Conservation (phyloP, 2,113 vertebrate genomes). For the Mormyrus iriodes region DNA sequence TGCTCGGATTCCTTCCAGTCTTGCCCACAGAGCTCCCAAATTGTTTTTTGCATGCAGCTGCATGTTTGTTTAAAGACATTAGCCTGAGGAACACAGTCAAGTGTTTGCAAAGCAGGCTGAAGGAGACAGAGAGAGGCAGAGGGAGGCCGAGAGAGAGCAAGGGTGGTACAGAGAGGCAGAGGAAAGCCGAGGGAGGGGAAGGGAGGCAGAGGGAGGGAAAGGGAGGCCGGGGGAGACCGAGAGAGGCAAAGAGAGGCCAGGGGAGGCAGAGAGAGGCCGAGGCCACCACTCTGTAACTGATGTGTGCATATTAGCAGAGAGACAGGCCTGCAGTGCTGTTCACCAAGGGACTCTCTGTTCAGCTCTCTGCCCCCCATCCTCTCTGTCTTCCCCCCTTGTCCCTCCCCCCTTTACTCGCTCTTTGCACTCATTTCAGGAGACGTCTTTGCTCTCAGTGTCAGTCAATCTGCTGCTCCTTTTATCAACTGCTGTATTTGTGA, state of each 20-base stretch:
- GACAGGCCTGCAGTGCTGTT: not conserved
- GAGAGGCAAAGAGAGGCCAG: no score
- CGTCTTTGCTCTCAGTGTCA: not conserved
- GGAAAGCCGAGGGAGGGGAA: not conserved
- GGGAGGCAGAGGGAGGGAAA: no score
- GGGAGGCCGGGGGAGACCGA: not conserved
- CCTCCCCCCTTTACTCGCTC: not conserved
- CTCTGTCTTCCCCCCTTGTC: not conserved
- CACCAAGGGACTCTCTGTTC: not conserved
- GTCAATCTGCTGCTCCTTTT: not conserved
- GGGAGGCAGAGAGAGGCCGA: no score
- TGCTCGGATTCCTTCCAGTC: not conserved
- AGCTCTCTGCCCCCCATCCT: not conserved
- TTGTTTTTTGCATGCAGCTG: slow-evolving; percentile 28
- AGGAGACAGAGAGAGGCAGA: slow-evolving; percentile 12
- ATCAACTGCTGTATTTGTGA: not conserved
- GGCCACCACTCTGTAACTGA: not conserved
- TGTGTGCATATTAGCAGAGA: not conserved
- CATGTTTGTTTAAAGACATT: slow-evolving; percentile 47
- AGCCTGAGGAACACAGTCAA: slow-evolving; percentile 30
- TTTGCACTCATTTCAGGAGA: not conserved
- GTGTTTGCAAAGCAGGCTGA: slow-evolving; percentile 25
- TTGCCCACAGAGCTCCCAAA: slow-evolving; percentile 22
- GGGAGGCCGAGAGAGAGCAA: not conserved
- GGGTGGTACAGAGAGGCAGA: not conserved